Base-by-base conservation (phyloP, 2,797 vertebrate species). In the Hozukius guyotensis region DNA sequence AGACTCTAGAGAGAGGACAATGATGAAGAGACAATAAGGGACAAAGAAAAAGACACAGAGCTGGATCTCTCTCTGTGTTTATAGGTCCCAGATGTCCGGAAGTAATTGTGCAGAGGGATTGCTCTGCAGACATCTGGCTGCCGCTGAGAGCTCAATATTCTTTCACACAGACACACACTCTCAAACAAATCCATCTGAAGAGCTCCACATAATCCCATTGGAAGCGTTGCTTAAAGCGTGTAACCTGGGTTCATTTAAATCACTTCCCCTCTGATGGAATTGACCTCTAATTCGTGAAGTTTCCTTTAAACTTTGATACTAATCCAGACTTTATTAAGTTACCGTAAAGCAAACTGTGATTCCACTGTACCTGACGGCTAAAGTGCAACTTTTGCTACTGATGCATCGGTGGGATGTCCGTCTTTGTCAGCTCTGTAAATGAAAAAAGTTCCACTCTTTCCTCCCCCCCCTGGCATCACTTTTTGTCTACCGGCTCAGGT, bases 61-160 rank as follows among this genome's bases (percentile, higher is more conserved):
- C 60, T 56, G 56, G 59, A 81, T 82, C 73, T 77, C 3, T 25
- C 72, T 25, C 85, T 69, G 82, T 93, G 89, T 89, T 93, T 93
- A 92, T 91, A 83, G 88, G 85, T 91, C 93, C 93, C 94, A 94
- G 93, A 94, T 95, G 92, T 95, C 91, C 76, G 65, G 85, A 92
- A 90, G 93, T 94, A 94, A 94, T 92, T 92, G 90, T 90, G 87
- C 87, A 88, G 81, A 90, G 92, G 90, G 92, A 92, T 92, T 88
- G 86, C 81, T 89, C 67, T 85, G 88, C 83, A 92, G 90, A 93
- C 94, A 94, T 95, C 91, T 94, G 93, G 92, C 88, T 86, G 85
- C 90, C 61, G 80, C 90, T 66, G 78, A 89, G 71, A 77, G 89
- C 88, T 87, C 79, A 34, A 55, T 88, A 83, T 84, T 91, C 86